Percentiles rank a stretch among this genome's conserved stretches.
phyloP scores from a whole-genome alignment of 2,888 invertebrate genomes.

The Leptinotarsa tumamoca region DNA sequence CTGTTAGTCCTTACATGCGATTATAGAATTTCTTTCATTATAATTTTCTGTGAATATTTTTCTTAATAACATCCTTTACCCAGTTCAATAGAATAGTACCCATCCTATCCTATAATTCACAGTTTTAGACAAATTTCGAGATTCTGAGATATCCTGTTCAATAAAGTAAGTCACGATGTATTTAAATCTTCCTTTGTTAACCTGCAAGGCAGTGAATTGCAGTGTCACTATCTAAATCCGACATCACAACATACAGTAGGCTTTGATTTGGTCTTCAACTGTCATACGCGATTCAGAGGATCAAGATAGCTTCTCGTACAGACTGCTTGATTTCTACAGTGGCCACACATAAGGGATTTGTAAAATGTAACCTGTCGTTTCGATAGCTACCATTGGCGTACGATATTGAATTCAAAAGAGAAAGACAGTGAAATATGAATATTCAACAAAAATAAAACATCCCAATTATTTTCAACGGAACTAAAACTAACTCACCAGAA shows the following conservation, averaged over 20 bases:
- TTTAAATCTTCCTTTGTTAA: slow-evolving; percentile 21
- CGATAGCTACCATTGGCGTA: slow-evolving; percentile 16
- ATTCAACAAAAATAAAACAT: too few species aligned
- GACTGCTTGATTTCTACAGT: slow-evolving; percentile 51
- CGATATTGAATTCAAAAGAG: not conserved
- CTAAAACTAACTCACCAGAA: too few species aligned
- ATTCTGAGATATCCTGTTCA: slow-evolving; percentile 10
- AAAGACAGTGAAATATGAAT: not conserved
- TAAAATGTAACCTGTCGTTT: slow-evolving; percentile 36
- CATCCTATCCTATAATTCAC: not conserved
- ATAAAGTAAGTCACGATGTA: not conserved
- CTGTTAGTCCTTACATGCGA: too few species aligned
- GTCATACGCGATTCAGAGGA: slow-evolving; percentile 53
- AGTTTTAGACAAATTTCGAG: not conserved
- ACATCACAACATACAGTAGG: slow-evolving; percentile 54
- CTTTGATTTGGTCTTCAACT: slow-evolving; percentile 53
- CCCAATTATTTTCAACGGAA: too few species aligned
- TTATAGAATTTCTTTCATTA: too few species aligned
- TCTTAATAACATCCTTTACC: too few species aligned
- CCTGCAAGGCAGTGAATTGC: slow-evolving; percentile 49
- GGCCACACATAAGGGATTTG: slow-evolving; percentile 53
- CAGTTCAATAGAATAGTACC: too few species aligned
- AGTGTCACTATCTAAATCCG: slow-evolving; percentile 60
- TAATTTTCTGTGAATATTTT: too few species aligned
- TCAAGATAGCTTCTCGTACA: slow-evolving; percentile 56